phyloP scores from a whole-genome alignment of 2,113 vertebrate genomes.

The Vulpes lagopus region DNA sequence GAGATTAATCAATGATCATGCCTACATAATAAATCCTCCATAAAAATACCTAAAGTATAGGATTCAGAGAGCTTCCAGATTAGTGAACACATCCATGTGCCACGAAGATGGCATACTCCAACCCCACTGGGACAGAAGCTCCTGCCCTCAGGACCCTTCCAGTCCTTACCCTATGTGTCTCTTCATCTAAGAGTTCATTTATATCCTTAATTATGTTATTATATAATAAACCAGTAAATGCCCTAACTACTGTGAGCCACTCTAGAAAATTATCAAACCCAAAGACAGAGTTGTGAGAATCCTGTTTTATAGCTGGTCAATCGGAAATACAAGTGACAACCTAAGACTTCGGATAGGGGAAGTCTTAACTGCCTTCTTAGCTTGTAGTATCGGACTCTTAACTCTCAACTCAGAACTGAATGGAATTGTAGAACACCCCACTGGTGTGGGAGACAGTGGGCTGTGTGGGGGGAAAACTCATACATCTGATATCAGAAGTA shows the following conservation, averaged over 20 bases:
- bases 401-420: neutral
- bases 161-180: neutral
- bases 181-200: neutral
- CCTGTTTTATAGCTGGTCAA: neutral
- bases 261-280: neutral
- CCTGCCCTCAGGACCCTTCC: neutral
- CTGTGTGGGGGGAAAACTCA: neutral
- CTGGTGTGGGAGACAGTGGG: neutral
- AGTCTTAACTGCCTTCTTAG: neutral
- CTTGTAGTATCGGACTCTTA: neutral
- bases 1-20: neutral
- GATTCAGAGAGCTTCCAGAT: neutral
- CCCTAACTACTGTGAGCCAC: neutral
- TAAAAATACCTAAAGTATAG: neutral
- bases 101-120: neutral
- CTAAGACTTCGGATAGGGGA: neutral
- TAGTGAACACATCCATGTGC: neutral
- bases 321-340: neutral
- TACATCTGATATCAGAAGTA: neutral
- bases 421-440: neutral
- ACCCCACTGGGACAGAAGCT: neutral
- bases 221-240: neutral
- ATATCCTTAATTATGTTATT: neutral
- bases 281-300: neutral
- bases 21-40: neutral